phyloP scores from a whole-genome alignment of 2,797 vertebrate genomes.

The Pseudomugil gertrudae region DNA sequence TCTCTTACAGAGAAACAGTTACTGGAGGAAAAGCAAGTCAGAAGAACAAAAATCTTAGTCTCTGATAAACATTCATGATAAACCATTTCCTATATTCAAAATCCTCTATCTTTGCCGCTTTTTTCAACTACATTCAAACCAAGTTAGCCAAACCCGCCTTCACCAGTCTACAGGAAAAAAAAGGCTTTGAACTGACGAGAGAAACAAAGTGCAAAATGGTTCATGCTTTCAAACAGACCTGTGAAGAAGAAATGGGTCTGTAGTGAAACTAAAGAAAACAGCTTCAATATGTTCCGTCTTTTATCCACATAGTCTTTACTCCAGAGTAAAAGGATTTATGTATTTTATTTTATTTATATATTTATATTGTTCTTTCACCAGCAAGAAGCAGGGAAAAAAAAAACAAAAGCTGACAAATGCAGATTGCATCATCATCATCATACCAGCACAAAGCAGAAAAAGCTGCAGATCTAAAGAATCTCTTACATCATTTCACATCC shows the following conservation, averaged over 20 bases:
- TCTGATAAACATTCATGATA: conserved; percentile 34
- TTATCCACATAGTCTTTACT: neutral
- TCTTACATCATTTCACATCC: too few species aligned
- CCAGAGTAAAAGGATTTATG: too few species aligned
- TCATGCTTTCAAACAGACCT: conserved; percentile 12
- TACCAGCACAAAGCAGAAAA: too few species aligned
- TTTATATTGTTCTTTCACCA: neutral
- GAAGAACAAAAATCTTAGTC: conserved; percentile 18
- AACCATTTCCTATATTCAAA: conserved; percentile 41
- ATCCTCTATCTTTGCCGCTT: neutral
- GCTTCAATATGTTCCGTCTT: too few species aligned
- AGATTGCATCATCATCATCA: neutral
- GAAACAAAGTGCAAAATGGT: conserved; percentile 31
- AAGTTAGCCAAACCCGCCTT: conserved; percentile 38
- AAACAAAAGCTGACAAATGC: neutral
- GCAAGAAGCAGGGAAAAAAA: too few species aligned
- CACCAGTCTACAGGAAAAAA: conserved; percentile 21
- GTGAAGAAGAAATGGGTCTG: conserved; percentile 10
- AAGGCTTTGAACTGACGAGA: conserved; percentile 30
- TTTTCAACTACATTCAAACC: conserved; percentile 12
- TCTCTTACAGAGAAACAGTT: conserved; percentile 6
- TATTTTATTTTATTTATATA: too few species aligned
- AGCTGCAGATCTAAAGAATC: too few species aligned
- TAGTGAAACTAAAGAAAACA: too few species aligned
- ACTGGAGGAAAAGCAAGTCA: neutral